Evolutionary conservation across 2,888 invertebrate species (phyloP).

Genomic region (Craniophora ligustri): DNA sequence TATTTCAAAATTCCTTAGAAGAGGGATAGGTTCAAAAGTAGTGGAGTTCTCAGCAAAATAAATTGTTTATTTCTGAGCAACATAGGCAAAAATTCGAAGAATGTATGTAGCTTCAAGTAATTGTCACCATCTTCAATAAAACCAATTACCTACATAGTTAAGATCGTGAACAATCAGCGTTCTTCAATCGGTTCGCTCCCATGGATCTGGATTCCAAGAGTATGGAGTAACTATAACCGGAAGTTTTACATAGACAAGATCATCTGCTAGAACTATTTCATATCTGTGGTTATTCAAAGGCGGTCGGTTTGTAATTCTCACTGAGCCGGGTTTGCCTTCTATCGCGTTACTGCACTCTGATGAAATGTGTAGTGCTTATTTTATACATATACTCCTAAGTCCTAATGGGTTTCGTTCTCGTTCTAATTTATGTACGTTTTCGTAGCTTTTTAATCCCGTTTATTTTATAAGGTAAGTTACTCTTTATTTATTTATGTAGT

Average conservation of each 20-base stretch:
- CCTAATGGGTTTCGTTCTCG: conserved; percentile 2
- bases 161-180: conserved; percentile 17
- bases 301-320: conserved; percentile 40
- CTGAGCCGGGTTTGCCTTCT: conserved; percentile 25
- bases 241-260: conserved; percentile 48
- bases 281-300: conserved; percentile 35
- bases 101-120: neutral
- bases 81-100: neutral
- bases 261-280: conserved; percentile 36
- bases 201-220: conserved; percentile 32
- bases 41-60: neutral
- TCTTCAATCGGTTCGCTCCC: conserved; percentile 39
- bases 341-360: conserved; percentile 36
- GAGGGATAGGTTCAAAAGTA: no score
- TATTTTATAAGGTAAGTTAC: neutral
- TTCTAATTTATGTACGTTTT: conserved; percentile 11
- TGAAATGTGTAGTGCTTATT: conserved; percentile 34
- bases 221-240: conserved; percentile 50
- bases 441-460: neutral
- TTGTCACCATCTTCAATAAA: neutral
- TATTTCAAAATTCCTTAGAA: no score
- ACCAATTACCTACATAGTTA: conserved; percentile 2
- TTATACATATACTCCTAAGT: conserved; percentile 16
- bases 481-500: neutral
- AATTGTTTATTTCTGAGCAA: no score